Evolutionary conservation across 1,140 invertebrate genomes (phyloP).

Genomic region (Platyura marginata): DNA sequence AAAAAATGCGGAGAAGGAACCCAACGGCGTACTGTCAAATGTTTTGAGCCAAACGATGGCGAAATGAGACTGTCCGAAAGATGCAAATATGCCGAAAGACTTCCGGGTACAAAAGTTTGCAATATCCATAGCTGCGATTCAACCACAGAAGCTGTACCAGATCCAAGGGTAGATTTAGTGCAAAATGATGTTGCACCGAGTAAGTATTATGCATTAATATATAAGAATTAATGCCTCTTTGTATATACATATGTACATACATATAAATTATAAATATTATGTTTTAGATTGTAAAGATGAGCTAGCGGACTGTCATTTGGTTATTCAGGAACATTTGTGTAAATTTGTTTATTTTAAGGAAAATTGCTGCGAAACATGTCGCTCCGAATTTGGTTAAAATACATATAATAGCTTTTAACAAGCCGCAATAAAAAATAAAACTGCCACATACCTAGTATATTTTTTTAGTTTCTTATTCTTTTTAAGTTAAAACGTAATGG

Average conservation of each 20-base stretch:
- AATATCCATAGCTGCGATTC: conserved; percentile 37
- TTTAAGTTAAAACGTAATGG: too few species aligned
- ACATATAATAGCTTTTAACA: too few species aligned
- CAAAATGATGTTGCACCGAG: conserved; percentile 12
- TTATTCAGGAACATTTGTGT: conserved; percentile 59
- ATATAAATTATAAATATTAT: background rate
- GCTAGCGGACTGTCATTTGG: conserved; percentile 51
- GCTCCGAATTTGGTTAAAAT: too few species aligned
- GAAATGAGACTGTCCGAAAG: conserved; percentile 17
- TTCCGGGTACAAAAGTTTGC: conserved; percentile 34
- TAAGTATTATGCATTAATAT: background rate
- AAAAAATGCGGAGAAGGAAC: conserved; percentile 37
- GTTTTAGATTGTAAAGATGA: conserved; percentile 42
- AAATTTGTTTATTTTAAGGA: conserved; percentile 60
- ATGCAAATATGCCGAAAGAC: conserved; percentile 34
- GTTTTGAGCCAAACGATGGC: conserved; percentile 27
- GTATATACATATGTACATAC: background rate
- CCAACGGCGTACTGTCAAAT: conserved; percentile 37
- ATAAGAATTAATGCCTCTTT: background rate
- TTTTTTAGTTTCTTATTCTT: too few species aligned
- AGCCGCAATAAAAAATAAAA: too few species aligned
- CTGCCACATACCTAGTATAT: too few species aligned
- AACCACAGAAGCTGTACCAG: conserved; percentile 2
- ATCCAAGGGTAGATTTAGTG: conserved; percentile 13
- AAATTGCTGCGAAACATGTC: conserved; percentile 59